These are phyloP conservation scores for Torymus aiolomorphi DNA, from an alignment of 2,888 invertebrate genomes.

Conservation along the genomic window DNA sequence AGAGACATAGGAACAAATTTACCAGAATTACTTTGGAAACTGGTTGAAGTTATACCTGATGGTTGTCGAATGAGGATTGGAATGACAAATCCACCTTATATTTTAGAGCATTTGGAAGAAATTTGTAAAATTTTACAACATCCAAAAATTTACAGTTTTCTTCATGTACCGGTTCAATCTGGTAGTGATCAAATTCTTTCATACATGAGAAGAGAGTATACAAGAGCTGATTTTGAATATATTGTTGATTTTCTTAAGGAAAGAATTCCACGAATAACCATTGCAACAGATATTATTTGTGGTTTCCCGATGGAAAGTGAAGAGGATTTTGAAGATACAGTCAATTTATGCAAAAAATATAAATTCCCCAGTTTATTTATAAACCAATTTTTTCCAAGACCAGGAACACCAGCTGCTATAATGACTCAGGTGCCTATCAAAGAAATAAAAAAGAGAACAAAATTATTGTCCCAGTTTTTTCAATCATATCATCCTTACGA, in stretches of 20 bases:
- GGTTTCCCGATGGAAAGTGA: conserved; percentile 98
- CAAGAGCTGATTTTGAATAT: conserved; percentile 89
- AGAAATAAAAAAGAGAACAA: conserved; percentile 93
- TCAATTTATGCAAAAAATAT: conserved; percentile 89
- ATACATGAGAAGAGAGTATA: conserved; percentile 98
- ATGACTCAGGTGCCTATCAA: conserved; percentile 90
- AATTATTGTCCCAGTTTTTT: conserved; percentile 91
- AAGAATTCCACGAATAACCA: conserved; percentile 91
- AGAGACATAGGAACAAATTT: conserved; percentile 93
- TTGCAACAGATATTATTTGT: conserved; percentile 98
- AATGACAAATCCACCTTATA: conserved; percentile 99
- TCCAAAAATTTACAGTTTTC: conserved; percentile 94
- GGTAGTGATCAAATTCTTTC: conserved; percentile 95
- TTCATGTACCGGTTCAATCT: conserved; percentile 98
- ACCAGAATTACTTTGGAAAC: conserved; percentile 88
- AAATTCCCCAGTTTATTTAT: conserved; percentile 96
- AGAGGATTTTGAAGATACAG: conserved; percentile 90
- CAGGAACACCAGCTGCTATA: conserved; percentile 96
- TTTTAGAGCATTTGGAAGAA: conserved; percentile 93
- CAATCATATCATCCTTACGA: conserved; percentile 91
- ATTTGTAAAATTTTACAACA: conserved; percentile 91
- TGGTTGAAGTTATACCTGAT: conserved; percentile 87
- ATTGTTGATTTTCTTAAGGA: conserved; percentile 90
- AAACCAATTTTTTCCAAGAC: conserved; percentile 97
- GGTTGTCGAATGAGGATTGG: conserved; percentile 91